Evolutionary conservation across 2,888 invertebrate species (phyloP).

Genomic region (Embidobia sp.): DNA sequence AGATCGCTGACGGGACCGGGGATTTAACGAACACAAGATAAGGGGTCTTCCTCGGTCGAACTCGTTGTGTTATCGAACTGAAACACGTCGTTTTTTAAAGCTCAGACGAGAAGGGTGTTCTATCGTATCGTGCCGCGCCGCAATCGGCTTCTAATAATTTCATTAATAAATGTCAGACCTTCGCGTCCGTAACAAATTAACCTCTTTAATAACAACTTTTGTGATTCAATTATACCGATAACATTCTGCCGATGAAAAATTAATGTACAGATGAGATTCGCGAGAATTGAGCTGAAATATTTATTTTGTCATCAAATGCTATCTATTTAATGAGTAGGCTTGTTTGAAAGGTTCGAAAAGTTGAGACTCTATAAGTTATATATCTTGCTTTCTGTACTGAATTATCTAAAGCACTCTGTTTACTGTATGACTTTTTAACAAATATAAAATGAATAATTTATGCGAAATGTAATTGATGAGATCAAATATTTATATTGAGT

Average conservation of each 20-base stretch:
- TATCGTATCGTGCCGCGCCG: constrained; percentile 40
- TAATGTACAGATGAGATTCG: too few relatives aligned
- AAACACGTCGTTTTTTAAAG: constrained; percentile 40
- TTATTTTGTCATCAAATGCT: too few relatives aligned
- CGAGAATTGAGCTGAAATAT: too few relatives aligned
- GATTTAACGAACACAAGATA: constrained; percentile 64
- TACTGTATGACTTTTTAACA: too few relatives aligned
- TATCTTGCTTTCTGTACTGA: too few relatives aligned
- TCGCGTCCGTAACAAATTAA: constrained; percentile 35
- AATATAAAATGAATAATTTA: too few relatives aligned
- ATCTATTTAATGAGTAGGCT: too few relatives aligned
- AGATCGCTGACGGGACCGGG: constrained; percentile 58
- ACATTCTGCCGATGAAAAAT: constrained; percentile 9
- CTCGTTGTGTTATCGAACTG: constrained; percentile 34
- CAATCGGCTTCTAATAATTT: constrained; percentile 50
- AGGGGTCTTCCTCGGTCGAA: constrained; percentile 47
- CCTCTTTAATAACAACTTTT: constrained; percentile 38
- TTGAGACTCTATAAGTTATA: too few relatives aligned
- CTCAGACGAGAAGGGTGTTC: constrained; percentile 27
- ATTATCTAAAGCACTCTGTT: too few relatives aligned
- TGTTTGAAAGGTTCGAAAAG: too few relatives aligned
- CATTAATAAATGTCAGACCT: constrained; percentile 51
- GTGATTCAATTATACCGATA: constrained; percentile 45
- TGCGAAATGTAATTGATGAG: too few relatives aligned
- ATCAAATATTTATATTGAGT: too few relatives aligned